Conservation (phyloP, 2,888 invertebrate genomes). For the Megalurothrips usitatus region DNA sequence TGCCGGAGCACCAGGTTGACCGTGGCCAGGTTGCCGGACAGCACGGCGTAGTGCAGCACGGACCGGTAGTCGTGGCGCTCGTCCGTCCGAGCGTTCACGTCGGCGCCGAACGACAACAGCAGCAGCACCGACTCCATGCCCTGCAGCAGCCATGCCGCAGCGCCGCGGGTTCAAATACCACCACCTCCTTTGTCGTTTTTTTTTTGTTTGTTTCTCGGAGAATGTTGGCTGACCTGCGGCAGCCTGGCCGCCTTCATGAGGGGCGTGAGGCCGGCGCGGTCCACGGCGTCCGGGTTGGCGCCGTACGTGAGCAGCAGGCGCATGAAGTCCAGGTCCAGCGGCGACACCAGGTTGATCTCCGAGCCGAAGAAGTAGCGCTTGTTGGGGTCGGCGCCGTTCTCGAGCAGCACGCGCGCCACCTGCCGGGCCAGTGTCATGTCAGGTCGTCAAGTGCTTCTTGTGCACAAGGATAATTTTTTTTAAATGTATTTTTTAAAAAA, state of each 20-base stretch:
- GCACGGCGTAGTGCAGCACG: constrained; percentile 82
- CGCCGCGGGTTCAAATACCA: background rate
- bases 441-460: no score
- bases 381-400: constrained; percentile 84
- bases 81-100: constrained; percentile 80
- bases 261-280: constrained; percentile 81
- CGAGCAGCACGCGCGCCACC: constrained; percentile 65
- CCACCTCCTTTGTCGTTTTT: background rate
- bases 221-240: constrained; percentile 56
- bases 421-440: no score
- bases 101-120: constrained; percentile 73
- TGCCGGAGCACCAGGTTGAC: constrained; percentile 76
- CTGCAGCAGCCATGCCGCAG: constrained; percentile 45
- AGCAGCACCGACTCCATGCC: constrained; percentile 71
- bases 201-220: background rate
- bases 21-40: constrained; percentile 70
- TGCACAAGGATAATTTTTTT: no score
- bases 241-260: constrained; percentile 85
- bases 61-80: constrained; percentile 82
- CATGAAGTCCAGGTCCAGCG: constrained; percentile 70
- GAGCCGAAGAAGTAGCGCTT: constrained; percentile 85
- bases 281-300: constrained; percentile 81
- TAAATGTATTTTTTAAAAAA: no score
- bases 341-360: constrained; percentile 81
- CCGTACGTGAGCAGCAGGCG: constrained; percentile 78